Evolutionary conservation across 1,140 invertebrate genomes (phyloP).

Genomic region (Colletes gigas): DNA sequence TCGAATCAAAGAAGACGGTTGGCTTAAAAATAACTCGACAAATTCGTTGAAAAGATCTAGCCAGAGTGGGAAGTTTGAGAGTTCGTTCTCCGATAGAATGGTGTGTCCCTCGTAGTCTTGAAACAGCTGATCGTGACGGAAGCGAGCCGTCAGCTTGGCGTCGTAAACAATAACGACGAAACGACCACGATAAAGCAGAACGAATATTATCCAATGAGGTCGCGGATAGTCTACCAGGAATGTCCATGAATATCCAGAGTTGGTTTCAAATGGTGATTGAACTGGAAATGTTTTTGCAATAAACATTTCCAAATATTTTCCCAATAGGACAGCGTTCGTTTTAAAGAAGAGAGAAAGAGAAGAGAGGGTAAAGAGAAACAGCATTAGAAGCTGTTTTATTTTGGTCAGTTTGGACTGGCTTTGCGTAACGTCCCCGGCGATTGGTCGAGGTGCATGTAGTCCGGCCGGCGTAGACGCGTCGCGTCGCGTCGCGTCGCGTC

Average conservation of each 20-base stretch:
- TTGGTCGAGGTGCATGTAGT: slow-evolving; percentile 62
- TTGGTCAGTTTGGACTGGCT: slow-evolving; percentile 77
- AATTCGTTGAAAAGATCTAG: not conserved
- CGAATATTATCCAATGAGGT: not conserved
- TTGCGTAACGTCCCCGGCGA: slow-evolving; percentile 75
- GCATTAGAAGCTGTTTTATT: slow-evolving; percentile 72
- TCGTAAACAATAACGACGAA: too few relatives aligned
- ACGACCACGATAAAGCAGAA: not conserved
- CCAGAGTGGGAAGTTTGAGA: not conserved
- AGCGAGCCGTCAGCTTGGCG: too few relatives aligned
- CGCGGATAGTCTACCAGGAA: too few relatives aligned
- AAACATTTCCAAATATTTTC: slow-evolving; percentile 16
- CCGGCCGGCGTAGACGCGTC: slow-evolving; percentile 56
- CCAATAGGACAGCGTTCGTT: not conserved
- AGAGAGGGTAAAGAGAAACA: slow-evolving; percentile 6
- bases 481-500: slow-evolving; percentile 69
- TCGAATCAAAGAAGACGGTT: not conserved
- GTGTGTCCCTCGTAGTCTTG: too few relatives aligned
- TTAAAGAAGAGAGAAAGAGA: not conserved
- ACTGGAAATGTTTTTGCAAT: not conserved
- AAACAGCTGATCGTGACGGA: too few relatives aligned
- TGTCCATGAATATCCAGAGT: not conserved
- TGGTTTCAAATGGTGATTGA: not conserved
- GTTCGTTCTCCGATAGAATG: not conserved
- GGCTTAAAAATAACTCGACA: not conserved